phyloP scores from a whole-genome alignment of 2,888 invertebrate genomes.

The Netelia inedita region DNA sequence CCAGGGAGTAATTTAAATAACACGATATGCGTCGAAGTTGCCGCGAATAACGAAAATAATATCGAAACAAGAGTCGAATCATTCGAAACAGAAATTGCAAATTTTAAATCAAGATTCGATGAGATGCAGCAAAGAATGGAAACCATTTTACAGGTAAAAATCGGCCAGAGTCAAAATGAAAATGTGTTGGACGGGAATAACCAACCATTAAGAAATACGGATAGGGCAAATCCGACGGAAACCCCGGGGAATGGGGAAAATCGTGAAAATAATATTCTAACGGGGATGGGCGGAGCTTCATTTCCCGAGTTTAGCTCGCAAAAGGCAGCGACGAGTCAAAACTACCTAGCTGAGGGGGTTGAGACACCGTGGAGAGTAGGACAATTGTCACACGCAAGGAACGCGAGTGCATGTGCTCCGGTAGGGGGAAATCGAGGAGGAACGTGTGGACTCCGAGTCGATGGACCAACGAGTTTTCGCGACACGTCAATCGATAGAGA shows the following conservation, averaged over 20 bases:
- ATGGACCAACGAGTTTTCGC: neutral
- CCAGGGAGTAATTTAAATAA: neutral
- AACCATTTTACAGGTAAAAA: neutral
- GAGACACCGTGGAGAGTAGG: neutral
- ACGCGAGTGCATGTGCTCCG: constrained; percentile 22
- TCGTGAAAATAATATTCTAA: constrained; percentile 5
- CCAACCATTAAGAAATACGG: neutral
- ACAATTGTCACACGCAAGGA: neutral
- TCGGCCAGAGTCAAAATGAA: constrained; percentile 35
- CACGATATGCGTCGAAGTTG: neutral
- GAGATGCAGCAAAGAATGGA: constrained; percentile 5
- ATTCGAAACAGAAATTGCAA: neutral
- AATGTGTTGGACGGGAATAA: neutral
- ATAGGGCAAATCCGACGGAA: neutral
- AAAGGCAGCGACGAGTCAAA: neutral
- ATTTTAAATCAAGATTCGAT: constrained; percentile 8
- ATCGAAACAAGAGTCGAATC: neutral
- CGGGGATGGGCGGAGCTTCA: constrained; percentile 2
- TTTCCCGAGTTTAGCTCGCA: constrained; percentile 3
- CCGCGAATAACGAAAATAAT: neutral
- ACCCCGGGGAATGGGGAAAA: neutral
- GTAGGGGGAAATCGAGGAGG: constrained; percentile 22
- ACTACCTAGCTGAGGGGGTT: neutral
- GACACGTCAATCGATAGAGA: constrained; percentile 5
- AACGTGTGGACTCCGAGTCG: constrained; percentile 35